Conservation (phyloP, 1,140 invertebrate genomes). For the Oscheius sp. region DNA sequence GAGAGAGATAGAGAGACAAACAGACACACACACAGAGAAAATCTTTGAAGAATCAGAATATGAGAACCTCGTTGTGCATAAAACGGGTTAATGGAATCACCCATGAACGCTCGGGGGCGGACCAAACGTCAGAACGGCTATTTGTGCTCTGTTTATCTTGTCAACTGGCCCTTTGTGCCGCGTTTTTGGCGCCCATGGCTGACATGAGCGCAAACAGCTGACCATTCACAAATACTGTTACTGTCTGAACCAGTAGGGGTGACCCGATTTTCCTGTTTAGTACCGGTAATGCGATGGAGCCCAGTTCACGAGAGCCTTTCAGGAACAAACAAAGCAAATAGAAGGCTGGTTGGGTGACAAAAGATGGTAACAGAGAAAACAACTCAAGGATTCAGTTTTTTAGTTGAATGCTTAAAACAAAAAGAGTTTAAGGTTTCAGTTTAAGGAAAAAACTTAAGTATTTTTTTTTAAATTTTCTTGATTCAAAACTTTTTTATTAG, state of each 20-base stretch:
- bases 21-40: no score
- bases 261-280: no score
- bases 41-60: no score
- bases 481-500: neutral
- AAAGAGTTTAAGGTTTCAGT: neutral
- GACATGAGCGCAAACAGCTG: conserved; percentile 6
- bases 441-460: neutral
- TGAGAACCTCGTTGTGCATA: no score
- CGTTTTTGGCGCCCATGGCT: neutral
- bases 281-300: no score
- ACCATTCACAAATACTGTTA: neutral
- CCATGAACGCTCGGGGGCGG: neutral
- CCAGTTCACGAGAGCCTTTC: no score
- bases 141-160: conserved; percentile 14
- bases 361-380: no score
- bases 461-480: neutral
- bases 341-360: no score
- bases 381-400: no score
- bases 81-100: neutral
- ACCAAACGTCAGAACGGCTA: conserved; percentile 2
- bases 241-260: neutral
- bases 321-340: no score
- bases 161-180: conserved; percentile 5
- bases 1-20: no score
- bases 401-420: no score